Conservation (phyloP, 2,797 vertebrate species). For the Aythya fuligula region DNA sequence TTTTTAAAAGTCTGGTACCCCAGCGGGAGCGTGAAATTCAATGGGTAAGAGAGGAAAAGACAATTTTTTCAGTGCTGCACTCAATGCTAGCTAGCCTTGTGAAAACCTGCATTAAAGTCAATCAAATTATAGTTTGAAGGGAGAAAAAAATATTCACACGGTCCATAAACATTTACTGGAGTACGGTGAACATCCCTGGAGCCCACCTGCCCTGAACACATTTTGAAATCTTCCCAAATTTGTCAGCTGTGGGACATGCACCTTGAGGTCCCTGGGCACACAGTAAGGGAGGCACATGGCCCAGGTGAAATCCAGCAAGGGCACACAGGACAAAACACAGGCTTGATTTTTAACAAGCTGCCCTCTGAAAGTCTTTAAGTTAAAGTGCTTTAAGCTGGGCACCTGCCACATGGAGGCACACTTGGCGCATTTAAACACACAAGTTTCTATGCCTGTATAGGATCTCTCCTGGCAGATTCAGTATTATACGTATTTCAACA, state of each 20-base stretch:
- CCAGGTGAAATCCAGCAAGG: too few species aligned
- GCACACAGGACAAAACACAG: too few species aligned
- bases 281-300: too few species aligned
- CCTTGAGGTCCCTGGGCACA: too few species aligned
- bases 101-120: background rate
- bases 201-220: background rate
- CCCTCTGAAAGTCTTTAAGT: background rate
- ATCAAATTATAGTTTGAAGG: background rate
- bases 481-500: too few species aligned
- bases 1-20: background rate
- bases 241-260: too few species aligned
- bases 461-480: background rate
- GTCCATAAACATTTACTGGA: background rate
- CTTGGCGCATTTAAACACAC: background rate
- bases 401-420: accelerated
- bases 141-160: accelerated
- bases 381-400: background rate
- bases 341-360: background rate
- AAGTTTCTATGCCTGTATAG: accelerated
- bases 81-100: background rate
- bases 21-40: background rate
- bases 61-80: too few species aligned
- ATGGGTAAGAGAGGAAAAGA: background rate
- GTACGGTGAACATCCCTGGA: background rate
- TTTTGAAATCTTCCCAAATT: background rate